phyloP scores from a whole-genome alignment of 2,797 vertebrate species.

The Ctenopoma multispine region DNA sequence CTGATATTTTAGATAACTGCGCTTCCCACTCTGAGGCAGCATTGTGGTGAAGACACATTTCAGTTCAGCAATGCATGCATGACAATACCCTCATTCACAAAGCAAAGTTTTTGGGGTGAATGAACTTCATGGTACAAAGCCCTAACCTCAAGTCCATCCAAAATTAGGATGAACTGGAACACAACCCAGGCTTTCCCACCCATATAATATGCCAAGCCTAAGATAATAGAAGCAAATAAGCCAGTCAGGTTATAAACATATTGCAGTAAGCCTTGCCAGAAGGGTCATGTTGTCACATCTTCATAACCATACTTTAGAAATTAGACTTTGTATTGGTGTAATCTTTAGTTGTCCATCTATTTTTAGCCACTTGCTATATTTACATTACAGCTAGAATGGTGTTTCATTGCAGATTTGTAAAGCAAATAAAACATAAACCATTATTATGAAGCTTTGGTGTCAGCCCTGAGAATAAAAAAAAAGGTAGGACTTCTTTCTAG shows the following conservation, averaged over 20 bases:
- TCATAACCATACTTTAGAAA: background rate
- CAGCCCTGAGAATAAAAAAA: slow-evolving; percentile 2
- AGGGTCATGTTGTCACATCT: background rate
- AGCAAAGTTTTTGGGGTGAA: no score
- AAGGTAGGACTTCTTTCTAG: background rate
- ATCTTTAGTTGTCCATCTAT: background rate
- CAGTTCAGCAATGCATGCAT: no score
- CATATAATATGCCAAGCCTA: background rate
- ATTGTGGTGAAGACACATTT: no score
- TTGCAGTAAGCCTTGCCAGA: background rate
- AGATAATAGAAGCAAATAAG: background rate
- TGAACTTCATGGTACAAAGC: no score
- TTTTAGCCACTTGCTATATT: background rate
- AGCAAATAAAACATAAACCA: background rate
- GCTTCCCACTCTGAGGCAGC: no score
- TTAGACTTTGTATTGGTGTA: background rate
- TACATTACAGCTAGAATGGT: background rate
- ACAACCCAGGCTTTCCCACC: background rate
- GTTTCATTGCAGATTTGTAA: background rate
- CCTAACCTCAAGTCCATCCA: no score
- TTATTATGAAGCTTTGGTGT: slow-evolving; percentile 18
- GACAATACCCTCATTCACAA: no score
- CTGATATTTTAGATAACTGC: no score
- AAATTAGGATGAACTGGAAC: background rate
- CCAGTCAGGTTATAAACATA: background rate